Base-by-base conservation (phyloP, 2,113 vertebrate genomes). In the Hippolais icterina region DNA sequence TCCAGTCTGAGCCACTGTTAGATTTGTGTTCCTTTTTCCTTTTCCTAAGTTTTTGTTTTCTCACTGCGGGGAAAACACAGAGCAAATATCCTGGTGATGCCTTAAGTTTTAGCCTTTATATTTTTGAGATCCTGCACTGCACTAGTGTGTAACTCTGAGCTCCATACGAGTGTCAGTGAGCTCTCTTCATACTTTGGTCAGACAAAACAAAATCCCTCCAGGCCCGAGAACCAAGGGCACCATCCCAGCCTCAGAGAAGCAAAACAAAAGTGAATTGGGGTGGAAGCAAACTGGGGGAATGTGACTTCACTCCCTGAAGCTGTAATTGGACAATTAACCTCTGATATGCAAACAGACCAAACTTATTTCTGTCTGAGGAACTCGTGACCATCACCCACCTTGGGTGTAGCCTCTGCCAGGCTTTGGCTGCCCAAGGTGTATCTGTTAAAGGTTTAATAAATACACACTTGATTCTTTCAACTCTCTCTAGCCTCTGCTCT, bases 311-410 rank as follows among this genome's bases (percentile, higher is more conserved):
- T 77, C 10, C 57, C 35, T 50, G 46, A 15, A 61, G 74, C 22
- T 50, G 12, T 8, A 41, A 63, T 12, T 50, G 46, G 10, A 63
- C 22, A 41, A 63, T 41, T 12, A 52, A 61, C 13, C 35, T 9
- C 23, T n/a, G 57, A 77, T 41, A 16, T 16, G 46, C 46, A 50
- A 41, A 77, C 0, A 12, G 22, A 41, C 6, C 22, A 33, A 49
- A 50, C 4, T 72, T 31, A 3, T 20, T 5, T 41, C 16, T 61
- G 35, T 19, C 74, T 50, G 11, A 77, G 39, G 12, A 27, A 3
- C 54, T 35, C 2, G 0, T 47, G 54, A 23, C 22, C 35, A 21
- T 33, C 4, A 2, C 21, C 33, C 17, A n/a, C 10, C 13, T 9
- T 12, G 35, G 74, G 5, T 20, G 35, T 7, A 61, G 46, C 28